These are phyloP conservation scores for Acinonyx jubatus DNA, from an alignment of 2,113 vertebrate genomes.

Conservation along the genomic window DNA sequence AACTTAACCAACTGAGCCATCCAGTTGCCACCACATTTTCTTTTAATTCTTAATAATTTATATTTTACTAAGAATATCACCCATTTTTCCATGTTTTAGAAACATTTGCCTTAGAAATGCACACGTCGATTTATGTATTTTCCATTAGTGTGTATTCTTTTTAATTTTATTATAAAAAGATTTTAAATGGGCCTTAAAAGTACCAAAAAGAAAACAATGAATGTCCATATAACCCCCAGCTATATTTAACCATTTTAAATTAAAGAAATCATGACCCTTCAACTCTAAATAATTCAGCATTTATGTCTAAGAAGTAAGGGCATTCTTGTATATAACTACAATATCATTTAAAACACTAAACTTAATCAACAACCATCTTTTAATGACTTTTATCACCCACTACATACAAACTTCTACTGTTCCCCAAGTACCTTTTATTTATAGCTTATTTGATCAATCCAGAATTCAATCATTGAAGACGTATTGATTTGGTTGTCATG, in stretches of 20 bases:
- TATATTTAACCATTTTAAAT: neutral
- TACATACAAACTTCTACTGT: neutral
- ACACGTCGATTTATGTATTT: neutral
- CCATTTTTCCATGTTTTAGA: neutral
- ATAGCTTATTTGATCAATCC: neutral
- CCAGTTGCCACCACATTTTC: neutral
- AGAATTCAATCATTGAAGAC: neutral
- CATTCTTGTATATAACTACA: neutral
- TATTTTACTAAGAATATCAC: neutral
- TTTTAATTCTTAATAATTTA: conserved; percentile 49
- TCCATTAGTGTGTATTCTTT: neutral
- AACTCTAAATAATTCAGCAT: neutral
- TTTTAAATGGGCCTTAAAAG: neutral
- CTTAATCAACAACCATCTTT: neutral
- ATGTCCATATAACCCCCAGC: neutral
- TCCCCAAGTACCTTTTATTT: neutral
- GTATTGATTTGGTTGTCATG: neutral
- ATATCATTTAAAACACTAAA: neutral
- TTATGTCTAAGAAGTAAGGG: neutral
- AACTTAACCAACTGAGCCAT: no score
- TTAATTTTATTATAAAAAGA: neutral
- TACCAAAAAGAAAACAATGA: neutral
- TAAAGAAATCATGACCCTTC: neutral
- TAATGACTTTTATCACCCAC: neutral
- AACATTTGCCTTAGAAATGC: neutral